Evolutionary conservation across 1,140 invertebrate genomes (phyloP), one percentile per base, ranked within the genome.

Genomic region (Brachionus angularis): DNA sequence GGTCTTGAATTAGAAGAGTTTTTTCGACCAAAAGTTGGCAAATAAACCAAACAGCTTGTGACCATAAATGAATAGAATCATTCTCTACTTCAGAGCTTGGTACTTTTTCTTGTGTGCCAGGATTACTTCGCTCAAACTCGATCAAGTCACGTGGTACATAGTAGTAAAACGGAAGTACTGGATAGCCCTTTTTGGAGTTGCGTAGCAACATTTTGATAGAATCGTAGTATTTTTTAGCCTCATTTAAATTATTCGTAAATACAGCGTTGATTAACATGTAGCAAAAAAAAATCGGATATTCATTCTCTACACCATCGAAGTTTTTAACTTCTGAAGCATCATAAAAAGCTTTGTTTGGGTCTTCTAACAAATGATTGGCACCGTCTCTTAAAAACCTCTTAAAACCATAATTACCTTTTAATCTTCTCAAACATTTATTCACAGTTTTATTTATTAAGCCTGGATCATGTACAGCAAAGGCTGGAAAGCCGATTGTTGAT

Each of bases 231-330:
- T 93, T 88, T 73, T 93, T 88, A 16, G 93, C 88, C 84, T 96
- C 91, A 49, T 91, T 89, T n/a, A 89, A 88, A 72, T 93, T 82
- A 18, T 88, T 79, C 46, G 80, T 78, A 73, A 84, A 85, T n/a
- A 83, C 75, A 58, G 80, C 83, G 81, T 97, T 93, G 74, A 98
- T 94, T 31, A 97, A 91, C 87, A 98, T 89, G 78, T 90, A 91
- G 23, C 93, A 87, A 77, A 89, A 95, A 83, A 98, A 97, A 12
- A 98, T 78, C 0, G 96, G 96, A 93, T 96, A 98, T 83, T 98
- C 93, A 77, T 90, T 92, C 83, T 99, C 96, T 44, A 98, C 87
- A 21, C 89, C 89, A 78, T 97, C 93, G 83, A 96, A 99, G 76
- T 93, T 88, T 86, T 96, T 78, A 3, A 87, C 88, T 80, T 89